A percentile compares a stretch with the other conserved stretches of the same genome.
These are phyloP conservation scores for Heliconius erato DNA, from an alignment of 2,888 invertebrate genomes.

Conservation along the genomic window DNA sequence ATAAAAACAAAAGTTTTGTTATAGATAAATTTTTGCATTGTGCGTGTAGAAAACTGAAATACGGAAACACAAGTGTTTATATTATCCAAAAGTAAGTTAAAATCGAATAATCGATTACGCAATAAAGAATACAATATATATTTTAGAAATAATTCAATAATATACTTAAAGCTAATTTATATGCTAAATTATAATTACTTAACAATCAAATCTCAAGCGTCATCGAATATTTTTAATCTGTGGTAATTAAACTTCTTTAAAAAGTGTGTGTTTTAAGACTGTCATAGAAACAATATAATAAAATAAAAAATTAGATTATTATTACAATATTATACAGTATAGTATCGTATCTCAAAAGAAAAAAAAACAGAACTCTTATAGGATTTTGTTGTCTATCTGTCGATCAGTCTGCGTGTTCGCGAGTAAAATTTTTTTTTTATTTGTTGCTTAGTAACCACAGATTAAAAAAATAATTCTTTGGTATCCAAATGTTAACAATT, in stretches of 20 bases:
- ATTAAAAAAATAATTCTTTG: conserved; percentile 51
- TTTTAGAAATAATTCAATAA: conserved; percentile 28
- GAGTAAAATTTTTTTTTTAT: background rate
- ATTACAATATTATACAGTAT: too few species aligned
- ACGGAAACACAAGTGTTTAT: background rate
- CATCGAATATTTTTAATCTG: conserved; percentile 34
- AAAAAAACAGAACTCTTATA: background rate
- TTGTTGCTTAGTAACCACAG: conserved; percentile 18
- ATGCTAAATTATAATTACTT: conserved; percentile 37
- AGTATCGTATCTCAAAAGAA: conserved; percentile 31
- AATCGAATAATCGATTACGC: background rate
- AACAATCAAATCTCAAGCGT: conserved; percentile 49
- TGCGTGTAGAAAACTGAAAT: conserved; percentile 23
- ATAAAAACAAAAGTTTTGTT: background rate
- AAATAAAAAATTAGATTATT: background rate
- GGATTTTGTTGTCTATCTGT: background rate
- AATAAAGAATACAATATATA: conserved; percentile 20
- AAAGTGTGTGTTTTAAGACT: background rate
- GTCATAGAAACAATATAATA: background rate
- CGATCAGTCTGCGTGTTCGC: too few species aligned
- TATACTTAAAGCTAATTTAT: conserved; percentile 33
- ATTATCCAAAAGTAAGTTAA: background rate
- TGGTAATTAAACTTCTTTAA: conserved; percentile 13
- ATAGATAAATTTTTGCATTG: conserved; percentile 15
- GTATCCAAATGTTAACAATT: conserved; percentile 53